These are phyloP conservation scores for Hyperoplus immaculatus DNA, from an alignment of 2,797 vertebrate genomes.

Conservation along the genomic window DNA sequence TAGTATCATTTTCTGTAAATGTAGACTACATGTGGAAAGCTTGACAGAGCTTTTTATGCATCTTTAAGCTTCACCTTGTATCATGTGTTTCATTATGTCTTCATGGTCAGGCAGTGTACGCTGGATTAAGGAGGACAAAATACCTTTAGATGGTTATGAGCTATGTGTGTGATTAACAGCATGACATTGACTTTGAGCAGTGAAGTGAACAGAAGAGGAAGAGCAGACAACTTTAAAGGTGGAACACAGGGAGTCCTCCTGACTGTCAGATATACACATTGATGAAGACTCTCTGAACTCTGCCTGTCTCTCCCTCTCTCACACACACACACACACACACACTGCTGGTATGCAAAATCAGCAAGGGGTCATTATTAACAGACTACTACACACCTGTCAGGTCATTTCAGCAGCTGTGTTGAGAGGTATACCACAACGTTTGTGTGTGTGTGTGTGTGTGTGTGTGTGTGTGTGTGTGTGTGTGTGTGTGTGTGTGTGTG, in stretches of 20 bases:
- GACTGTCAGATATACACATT: conserved; percentile 64
- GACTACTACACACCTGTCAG: no score
- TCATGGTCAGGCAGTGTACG: not conserved
- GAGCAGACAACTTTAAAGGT: conserved; percentile 50
- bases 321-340: not conserved
- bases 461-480: conserved; percentile 8
- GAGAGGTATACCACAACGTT: conserved; percentile 20
- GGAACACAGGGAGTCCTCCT: conserved; percentile 46
- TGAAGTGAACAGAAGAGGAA: conserved; percentile 56
- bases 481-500: not conserved
- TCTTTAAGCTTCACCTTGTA: not conserved
- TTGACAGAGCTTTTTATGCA: not conserved
- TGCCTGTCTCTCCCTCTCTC: conserved; percentile 14
- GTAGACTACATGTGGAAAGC: not conserved
- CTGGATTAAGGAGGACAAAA: not conserved
- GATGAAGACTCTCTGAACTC: conserved; percentile 35
- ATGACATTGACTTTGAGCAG: conserved; percentile 38
- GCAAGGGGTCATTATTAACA: no score
- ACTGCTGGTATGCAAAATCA: not conserved
- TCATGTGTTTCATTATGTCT: not conserved
- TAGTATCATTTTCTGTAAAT: no score
- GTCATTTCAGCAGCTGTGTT: no score
- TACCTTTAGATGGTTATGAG: conserved; percentile 4
- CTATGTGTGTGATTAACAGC: conserved; percentile 1
- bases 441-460: conserved; percentile 22